Conservation (phyloP, 2,113 vertebrate species). For the Crotalus helleri region DNA sequence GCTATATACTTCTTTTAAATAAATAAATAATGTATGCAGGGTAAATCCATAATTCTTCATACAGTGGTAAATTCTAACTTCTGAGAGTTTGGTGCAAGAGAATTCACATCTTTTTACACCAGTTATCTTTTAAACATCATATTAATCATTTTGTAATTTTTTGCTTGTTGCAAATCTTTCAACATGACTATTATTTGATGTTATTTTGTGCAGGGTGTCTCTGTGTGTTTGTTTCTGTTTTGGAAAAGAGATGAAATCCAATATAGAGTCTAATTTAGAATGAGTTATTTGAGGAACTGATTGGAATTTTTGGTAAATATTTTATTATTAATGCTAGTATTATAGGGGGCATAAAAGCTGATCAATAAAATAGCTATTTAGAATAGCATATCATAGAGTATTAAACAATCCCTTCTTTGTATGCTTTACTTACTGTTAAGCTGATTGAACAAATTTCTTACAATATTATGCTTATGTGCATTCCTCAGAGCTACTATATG, state of each 20-base stretch:
- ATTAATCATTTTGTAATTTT: not conserved
- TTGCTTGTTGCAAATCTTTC: not conserved
- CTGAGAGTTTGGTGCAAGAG: not conserved
- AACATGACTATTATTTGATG: not conserved
- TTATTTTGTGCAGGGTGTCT: not conserved
- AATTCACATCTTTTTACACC: not conserved
- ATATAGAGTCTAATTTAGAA: not conserved
- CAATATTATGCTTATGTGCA: not conserved
- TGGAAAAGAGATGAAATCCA: not conserved
- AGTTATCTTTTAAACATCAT: not conserved
- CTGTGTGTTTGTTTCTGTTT: not conserved
- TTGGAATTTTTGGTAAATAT: not conserved
- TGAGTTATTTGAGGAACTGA: not conserved
- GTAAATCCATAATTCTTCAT: not conserved
- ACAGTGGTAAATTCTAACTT: not conserved
- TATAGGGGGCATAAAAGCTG: not conserved
- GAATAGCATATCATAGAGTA: not conserved
- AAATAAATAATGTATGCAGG: not conserved
- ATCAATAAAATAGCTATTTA: not conserved
- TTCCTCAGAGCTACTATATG: not conserved
- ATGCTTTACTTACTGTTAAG: constrained; percentile 49
- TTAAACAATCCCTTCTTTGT: constrained; percentile 48
- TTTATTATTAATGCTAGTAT: too few relatives aligned
- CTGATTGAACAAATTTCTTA: constrained; percentile 48
- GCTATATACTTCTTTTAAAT: not conserved